These are phyloP conservation scores for Diarsia mendica DNA, from an alignment of 2,888 invertebrate species.

Conservation along the genomic window DNA sequence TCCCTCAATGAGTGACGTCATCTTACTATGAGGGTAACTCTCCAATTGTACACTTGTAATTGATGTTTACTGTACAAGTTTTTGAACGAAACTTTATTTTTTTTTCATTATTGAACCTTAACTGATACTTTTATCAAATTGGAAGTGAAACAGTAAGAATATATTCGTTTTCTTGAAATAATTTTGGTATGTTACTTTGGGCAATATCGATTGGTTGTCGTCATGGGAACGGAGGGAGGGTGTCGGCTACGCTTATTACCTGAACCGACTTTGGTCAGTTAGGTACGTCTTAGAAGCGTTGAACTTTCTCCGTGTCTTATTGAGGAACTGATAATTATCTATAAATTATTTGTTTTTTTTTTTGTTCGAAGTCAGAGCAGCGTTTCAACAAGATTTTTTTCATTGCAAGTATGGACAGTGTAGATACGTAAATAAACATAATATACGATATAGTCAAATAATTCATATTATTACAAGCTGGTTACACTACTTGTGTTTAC, in stretches of 20 bases:
- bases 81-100: background rate
- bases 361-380: background rate
- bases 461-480: too few relatives aligned
- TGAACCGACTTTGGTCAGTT: background rate
- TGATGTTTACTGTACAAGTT: background rate
- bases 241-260: constrained; percentile 12
- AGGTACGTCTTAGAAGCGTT: background rate
- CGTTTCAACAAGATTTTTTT: background rate
- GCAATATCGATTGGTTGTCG: constrained; percentile 54
- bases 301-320: background rate
- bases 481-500: too few relatives aligned
- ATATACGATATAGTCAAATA: too few relatives aligned
- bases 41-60: constrained; percentile 6
- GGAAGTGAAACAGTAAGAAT: background rate
- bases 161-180: background rate
- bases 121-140: background rate
- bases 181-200: constrained; percentile 16
- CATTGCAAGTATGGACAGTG: background rate
- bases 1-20: constrained; percentile 79
- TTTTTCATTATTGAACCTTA: background rate
- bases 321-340: background rate
- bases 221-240: constrained; percentile 9
- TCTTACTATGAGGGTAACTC: constrained; percentile 24
- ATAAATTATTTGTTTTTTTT: background rate
- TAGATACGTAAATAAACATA: too few relatives aligned